A percentile compares a stretch with the other conserved stretches of the same genome.
Evolutionary conservation across 2,113 vertebrate species (phyloP).

Genomic region (Aleadryas rufinucha): DNA sequence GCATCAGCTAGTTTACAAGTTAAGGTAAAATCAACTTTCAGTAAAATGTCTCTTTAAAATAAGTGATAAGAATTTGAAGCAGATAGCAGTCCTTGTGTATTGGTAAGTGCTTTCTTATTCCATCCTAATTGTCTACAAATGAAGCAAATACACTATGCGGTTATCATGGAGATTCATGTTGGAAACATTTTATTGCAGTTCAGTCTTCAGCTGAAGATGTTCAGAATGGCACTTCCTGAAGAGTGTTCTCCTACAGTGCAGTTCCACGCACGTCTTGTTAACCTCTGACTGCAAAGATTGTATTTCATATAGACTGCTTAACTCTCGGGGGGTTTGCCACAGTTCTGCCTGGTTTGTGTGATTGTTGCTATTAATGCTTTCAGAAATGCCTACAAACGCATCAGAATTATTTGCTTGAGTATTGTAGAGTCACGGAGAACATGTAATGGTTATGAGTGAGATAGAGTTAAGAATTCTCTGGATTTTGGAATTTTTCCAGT

Average conservation of each 20-base stretch:
- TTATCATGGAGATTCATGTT: background rate
- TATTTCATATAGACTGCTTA: background rate
- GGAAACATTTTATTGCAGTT: background rate
- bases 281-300: background rate
- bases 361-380: background rate
- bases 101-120: slow-evolving; percentile 36
- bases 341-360: background rate
- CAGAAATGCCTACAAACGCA: background rate
- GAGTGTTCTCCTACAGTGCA: background rate
- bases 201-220: background rate
- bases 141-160: background rate
- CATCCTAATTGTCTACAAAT: background rate
- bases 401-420: background rate
- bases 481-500: background rate
- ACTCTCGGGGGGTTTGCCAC: background rate
- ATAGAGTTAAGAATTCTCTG: background rate
- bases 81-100: background rate
- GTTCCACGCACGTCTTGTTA: background rate
- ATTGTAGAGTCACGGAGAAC: background rate
- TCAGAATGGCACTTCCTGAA: background rate
- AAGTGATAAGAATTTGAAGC: slow-evolving; percentile 9
- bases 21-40: slow-evolving; percentile 80
- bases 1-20: slow-evolving; percentile 89
- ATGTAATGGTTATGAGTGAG: background rate
- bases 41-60: slow-evolving; percentile 49